Conservation (phyloP, 2,888 invertebrate genomes). For the Pachymerium ferrugineum region DNA sequence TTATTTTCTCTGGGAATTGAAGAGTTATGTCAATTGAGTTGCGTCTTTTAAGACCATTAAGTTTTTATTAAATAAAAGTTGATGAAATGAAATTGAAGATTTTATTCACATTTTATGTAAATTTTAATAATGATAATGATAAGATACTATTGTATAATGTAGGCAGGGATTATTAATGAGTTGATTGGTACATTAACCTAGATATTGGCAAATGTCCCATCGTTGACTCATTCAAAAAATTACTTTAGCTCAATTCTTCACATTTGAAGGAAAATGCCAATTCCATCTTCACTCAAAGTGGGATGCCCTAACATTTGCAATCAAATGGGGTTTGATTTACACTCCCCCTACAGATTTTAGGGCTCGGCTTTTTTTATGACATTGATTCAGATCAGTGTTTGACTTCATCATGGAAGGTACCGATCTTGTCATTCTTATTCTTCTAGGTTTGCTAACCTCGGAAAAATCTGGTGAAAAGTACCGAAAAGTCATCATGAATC, state of each 20-base stretch:
- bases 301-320: conserved; percentile 3
- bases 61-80: too few species aligned
- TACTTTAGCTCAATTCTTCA: background rate
- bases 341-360: background rate
- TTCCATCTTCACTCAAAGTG: conserved; percentile 2
- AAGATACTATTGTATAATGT: too few species aligned
- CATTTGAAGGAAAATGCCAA: background rate
- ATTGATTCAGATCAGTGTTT: background rate
- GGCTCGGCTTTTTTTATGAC: background rate
- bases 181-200: conserved; percentile 20
- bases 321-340: conserved; percentile 5
- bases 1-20: too few species aligned
- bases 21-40: too few species aligned
- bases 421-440: background rate
- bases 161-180: too few species aligned
- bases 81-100: too few species aligned
- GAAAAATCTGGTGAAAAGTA: conserved; percentile 30
- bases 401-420: background rate
- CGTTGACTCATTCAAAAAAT: background rate
- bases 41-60: too few species aligned
- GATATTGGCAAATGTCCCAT: conserved; percentile 2
- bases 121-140: too few species aligned
- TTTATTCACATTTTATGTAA: too few species aligned
- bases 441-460: conserved; percentile 30
- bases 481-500: conserved; percentile 33